Evolutionary conservation across 2,888 invertebrate species (phyloP).

Genomic region (Tuberolachnus salignus): DNA sequence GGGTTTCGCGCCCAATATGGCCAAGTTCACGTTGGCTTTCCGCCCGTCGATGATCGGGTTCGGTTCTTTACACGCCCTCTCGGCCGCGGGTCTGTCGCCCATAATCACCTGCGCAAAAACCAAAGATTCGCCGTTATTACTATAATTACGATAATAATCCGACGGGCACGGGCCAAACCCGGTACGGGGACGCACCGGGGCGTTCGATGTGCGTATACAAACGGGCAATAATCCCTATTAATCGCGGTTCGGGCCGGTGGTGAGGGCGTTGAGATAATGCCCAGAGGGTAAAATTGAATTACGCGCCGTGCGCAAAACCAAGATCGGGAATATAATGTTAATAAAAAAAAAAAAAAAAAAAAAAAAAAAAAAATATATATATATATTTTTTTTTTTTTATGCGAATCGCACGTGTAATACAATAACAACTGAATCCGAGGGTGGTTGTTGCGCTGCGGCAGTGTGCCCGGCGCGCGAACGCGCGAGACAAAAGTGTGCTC

Average conservation of each 20-base stretch:
- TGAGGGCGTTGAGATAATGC: neutral
- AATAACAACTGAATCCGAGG: conserved; percentile 39
- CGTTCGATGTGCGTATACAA: neutral
- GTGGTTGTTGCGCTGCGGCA: conserved; percentile 15
- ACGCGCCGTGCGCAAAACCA: conserved; percentile 25
- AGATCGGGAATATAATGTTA: conserved; percentile 9
- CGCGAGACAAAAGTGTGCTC: conserved; percentile 29
- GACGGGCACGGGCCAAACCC: neutral
- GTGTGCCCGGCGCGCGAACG: conserved; percentile 10
- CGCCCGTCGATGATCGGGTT: conserved; percentile 98
- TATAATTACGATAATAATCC: neutral
- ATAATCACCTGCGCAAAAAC: conserved; percentile 86
- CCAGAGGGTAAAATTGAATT: conserved; percentile 33
- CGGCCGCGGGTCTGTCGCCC: conserved; percentile 93
- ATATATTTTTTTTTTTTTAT: too few species aligned
- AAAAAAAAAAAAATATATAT: neutral
- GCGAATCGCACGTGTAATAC: too few species aligned
- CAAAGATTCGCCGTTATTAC: conserved; percentile 24
- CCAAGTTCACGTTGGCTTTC: conserved; percentile 97
- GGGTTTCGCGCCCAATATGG: conserved; percentile 96
- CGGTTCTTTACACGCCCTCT: conserved; percentile 95
- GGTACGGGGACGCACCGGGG: neutral
- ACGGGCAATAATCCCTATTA: too few species aligned
- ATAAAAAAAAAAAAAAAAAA: too few species aligned
- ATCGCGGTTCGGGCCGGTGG: neutral